phyloP scores from a whole-genome alignment of 2,113 vertebrate genomes.

The Silurus glanis region DNA sequence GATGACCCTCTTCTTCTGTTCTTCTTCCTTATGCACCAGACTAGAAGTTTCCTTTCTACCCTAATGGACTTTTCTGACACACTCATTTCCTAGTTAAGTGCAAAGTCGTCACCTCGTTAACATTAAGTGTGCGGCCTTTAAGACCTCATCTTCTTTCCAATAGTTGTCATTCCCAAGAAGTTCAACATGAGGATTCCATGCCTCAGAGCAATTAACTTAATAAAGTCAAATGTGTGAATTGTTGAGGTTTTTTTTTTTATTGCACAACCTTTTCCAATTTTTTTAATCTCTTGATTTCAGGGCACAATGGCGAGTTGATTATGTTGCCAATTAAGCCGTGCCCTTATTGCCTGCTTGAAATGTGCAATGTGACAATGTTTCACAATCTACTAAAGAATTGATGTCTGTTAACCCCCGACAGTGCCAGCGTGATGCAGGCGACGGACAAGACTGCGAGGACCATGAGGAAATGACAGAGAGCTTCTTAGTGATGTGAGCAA shows the following conservation, averaged over 20 bases:
- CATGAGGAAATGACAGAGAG: not conserved
- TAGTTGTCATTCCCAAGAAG: not conserved
- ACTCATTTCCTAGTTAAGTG: not conserved
- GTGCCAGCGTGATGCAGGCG: too few relatives aligned
- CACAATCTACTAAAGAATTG: not conserved
- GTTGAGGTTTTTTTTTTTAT: not conserved
- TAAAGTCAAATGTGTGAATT: not conserved
- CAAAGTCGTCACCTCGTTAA: not conserved
- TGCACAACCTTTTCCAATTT: not conserved
- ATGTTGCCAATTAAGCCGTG: not conserved
- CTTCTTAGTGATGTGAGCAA: not conserved
- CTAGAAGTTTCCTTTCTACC: not conserved
- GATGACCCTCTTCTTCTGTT: not conserved
- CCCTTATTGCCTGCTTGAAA: not conserved
- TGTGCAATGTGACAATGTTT: not conserved
- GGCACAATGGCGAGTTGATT: not conserved
- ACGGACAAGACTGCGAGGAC: not conserved
- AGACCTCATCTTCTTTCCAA: not conserved
- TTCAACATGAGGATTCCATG: too few relatives aligned
- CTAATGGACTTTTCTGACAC: not conserved
- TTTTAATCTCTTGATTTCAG: not conserved
- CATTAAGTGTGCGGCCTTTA: not conserved
- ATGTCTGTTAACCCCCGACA: not conserved
- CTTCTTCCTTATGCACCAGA: not conserved
- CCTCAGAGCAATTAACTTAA: not conserved